phyloP scores from a whole-genome alignment of 2,797 vertebrate species.

The Melanotaenia maccullochi region DNA sequence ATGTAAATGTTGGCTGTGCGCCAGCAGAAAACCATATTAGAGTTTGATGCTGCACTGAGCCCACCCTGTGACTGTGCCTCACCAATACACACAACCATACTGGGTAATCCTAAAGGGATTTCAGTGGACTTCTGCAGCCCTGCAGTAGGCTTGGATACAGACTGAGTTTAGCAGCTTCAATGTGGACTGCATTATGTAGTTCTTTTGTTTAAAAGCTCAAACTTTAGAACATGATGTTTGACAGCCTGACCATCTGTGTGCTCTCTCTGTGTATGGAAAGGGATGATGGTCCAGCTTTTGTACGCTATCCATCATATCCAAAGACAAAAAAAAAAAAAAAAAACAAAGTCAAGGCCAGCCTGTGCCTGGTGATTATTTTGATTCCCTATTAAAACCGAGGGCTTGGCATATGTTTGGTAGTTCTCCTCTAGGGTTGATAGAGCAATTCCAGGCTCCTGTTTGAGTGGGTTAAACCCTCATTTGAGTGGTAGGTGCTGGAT shows the following conservation, averaged over 20 bases:
- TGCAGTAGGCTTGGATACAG: slow-evolving; percentile 28
- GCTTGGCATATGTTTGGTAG: slow-evolving; percentile 51
- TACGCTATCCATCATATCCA: slow-evolving; percentile 16
- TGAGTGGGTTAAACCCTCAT: slow-evolving; percentile 53
- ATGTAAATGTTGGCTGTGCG: slow-evolving; percentile 70
- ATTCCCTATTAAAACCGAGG: slow-evolving; percentile 50
- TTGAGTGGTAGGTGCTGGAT: slow-evolving; percentile 49
- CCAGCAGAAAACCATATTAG: slow-evolving; percentile 59
- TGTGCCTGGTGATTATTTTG: slow-evolving; percentile 45
- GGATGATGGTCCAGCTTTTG: slow-evolving; percentile 16
- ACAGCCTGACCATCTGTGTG: slow-evolving; percentile 46
- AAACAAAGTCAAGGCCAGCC: slow-evolving; percentile 31
- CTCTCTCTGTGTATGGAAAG: slow-evolving; percentile 15
- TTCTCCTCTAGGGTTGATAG: slow-evolving; percentile 34
- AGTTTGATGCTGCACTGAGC: slow-evolving; percentile 47
- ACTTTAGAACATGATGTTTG: slow-evolving; percentile 57
- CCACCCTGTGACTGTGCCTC: slow-evolving; percentile 63
- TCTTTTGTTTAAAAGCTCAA: slow-evolving; percentile 46
- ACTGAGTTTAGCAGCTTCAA: slow-evolving; percentile 14
- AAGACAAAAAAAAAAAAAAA: slow-evolving; percentile 37
- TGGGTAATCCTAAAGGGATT: slow-evolving; percentile 66
- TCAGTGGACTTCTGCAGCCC: slow-evolving; percentile 47
- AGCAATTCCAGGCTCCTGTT: slow-evolving; percentile 49
- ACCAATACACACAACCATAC: slow-evolving; percentile 41
- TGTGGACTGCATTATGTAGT: slow-evolving; percentile 21